Conservation (phyloP, 2,797 vertebrate species). For the Bovichtus variegatus region DNA sequence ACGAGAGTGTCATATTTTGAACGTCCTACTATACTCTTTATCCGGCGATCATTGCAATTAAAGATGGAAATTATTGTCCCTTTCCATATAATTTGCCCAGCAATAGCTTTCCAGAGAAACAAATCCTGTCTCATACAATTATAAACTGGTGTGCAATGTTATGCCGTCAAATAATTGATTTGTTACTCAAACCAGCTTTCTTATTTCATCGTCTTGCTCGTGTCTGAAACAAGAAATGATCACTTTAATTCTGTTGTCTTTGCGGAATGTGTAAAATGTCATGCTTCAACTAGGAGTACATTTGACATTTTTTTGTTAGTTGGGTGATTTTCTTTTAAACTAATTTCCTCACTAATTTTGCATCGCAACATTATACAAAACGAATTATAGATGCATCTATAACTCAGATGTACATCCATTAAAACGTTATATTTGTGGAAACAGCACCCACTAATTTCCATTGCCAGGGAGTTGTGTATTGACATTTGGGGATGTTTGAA, state of each 20-base stretch:
- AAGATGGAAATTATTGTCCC: not conserved
- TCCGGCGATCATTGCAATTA: not conserved
- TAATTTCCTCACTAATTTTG: not conserved
- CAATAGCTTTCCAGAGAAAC: not conserved
- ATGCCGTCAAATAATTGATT: not conserved
- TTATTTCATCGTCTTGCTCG: not conserved
- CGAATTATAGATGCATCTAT: not conserved
- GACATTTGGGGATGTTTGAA: slow-evolving; percentile 4
- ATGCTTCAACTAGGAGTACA: not conserved
- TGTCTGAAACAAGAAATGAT: not conserved
- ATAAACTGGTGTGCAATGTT: not conserved
- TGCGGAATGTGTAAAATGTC: not conserved
- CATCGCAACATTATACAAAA: not conserved
- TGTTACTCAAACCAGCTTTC: not conserved
- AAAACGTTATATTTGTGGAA: slow-evolving; percentile 3
- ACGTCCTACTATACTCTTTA: not conserved
- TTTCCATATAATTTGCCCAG: not conserved
- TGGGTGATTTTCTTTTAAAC: too few species aligned
- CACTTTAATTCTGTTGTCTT: too few species aligned
- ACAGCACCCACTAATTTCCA: not conserved
- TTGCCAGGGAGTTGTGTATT: slow-evolving; percentile 8
- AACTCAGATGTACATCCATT: slow-evolving; percentile 10
- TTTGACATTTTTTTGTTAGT: not conserved
- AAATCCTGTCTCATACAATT: too few species aligned
- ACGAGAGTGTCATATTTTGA: not conserved